These are phyloP conservation scores for Drosophila helvetica DNA, from an alignment of 2,888 invertebrate genomes.

Conservation along the genomic window DNA sequence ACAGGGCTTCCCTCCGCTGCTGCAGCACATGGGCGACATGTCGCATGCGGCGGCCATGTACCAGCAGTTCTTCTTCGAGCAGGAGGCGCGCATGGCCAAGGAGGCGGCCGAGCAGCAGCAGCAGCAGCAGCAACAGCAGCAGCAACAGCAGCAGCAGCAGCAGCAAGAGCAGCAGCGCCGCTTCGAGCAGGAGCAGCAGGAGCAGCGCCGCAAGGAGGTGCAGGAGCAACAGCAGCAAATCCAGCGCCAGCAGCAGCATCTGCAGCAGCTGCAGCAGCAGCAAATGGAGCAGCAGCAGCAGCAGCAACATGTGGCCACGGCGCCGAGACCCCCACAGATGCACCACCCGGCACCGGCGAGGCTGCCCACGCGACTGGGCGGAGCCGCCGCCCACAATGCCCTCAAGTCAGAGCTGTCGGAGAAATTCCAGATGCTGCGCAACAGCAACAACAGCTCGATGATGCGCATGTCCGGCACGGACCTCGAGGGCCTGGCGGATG, in stretches of 20 bases:
- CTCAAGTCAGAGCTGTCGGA: slow-evolving; percentile 90
- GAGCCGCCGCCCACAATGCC: slow-evolving; percentile 79
- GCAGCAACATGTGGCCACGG: slow-evolving; percentile 62
- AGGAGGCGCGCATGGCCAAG: slow-evolving; percentile 90
- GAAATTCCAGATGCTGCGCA: slow-evolving; percentile 89
- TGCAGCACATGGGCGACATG: slow-evolving; percentile 86
- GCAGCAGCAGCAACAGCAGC: slow-evolving; percentile 84
- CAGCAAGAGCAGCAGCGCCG: slow-evolving; percentile 85
- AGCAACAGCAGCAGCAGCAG: slow-evolving; percentile 85
- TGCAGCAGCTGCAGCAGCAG: slow-evolving; percentile 84
- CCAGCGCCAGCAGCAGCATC: slow-evolving; percentile 85
- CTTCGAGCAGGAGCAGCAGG: slow-evolving; percentile 86
- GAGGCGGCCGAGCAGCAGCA: slow-evolving; percentile 87
- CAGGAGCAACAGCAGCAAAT: slow-evolving; percentile 83
- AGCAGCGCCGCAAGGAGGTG: slow-evolving; percentile 82
- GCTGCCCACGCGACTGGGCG: slow-evolving; percentile 77
- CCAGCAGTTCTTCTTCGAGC: slow-evolving; percentile 91
- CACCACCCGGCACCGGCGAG: slow-evolving; percentile 79
- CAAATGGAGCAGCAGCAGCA: slow-evolving; percentile 83
- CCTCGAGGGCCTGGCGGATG: slow-evolving; percentile 94
- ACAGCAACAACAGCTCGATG: slow-evolving; percentile 87
- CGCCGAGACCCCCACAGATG: slow-evolving; percentile 78
- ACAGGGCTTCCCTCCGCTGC: slow-evolving; percentile 86
- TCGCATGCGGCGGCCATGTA: slow-evolving; percentile 89
- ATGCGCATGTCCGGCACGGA: slow-evolving; percentile 90